phyloP scores from a whole-genome alignment of 1,140 invertebrate genomes.

The Drosophila mauritiana region DNA sequence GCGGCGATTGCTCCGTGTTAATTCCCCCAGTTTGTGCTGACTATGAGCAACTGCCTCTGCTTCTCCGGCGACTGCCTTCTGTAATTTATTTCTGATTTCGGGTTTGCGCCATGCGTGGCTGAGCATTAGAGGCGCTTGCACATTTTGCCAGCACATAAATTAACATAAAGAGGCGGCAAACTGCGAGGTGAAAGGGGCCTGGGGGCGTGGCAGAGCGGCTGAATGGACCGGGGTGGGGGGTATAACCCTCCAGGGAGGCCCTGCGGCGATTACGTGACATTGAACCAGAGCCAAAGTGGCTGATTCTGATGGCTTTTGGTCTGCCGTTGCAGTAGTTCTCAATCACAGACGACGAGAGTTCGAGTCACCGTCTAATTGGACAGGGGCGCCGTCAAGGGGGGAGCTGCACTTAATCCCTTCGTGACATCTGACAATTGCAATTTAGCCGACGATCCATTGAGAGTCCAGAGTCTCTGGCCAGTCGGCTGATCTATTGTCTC shows the following conservation, averaged over 20 bases:
- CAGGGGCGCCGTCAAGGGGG: neutral
- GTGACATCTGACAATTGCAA: conserved; percentile 67
- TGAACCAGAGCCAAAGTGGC: conserved; percentile 70
- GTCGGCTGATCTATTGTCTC: conserved; percentile 31
- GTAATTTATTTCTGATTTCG: conserved; percentile 79
- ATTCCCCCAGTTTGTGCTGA: conserved; percentile 47
- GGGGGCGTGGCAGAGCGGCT: neutral
- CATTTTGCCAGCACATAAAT: conserved; percentile 82
- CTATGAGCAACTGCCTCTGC: conserved; percentile 62
- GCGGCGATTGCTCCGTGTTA: conserved; percentile 29
- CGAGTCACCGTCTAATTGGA: conserved; percentile 30
- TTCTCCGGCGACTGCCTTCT: conserved; percentile 28
- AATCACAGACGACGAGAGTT: conserved; percentile 50
- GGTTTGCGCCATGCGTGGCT: conserved; percentile 77
- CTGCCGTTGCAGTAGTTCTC: conserved; percentile 50
- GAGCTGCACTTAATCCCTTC: conserved; percentile 38
- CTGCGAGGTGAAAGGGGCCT: conserved; percentile 13
- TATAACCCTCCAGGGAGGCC: conserved; percentile 37
- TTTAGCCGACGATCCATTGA: conserved; percentile 1
- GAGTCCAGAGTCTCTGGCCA: conserved; percentile 24
- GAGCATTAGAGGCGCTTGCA: conserved; percentile 76
- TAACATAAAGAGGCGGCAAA: conserved; percentile 72
- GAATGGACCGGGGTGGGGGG: neutral
- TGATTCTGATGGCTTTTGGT: conserved; percentile 12
- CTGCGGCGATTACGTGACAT: conserved; percentile 77